Evolutionary conservation across 2,113 vertebrate genomes (phyloP), one percentile per base, ranked within the genome.

Genomic region (Tachysurus fulvidraco): DNA sequence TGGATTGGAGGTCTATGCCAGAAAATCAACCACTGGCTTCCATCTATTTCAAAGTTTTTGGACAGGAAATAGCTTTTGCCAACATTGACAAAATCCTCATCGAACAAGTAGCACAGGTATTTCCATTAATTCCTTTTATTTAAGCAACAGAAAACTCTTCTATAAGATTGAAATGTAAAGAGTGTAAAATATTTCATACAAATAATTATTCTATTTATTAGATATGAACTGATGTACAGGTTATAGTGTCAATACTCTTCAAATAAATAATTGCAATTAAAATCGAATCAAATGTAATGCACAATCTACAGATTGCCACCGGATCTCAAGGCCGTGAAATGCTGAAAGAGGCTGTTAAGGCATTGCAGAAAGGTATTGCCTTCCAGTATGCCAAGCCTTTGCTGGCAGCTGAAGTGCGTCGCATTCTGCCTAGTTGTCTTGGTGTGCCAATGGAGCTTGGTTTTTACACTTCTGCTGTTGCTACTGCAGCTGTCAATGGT

Each of bases 371-470:
- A 0, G 95, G 95, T 52, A 0, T 87, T 3, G 64, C 86, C 25
- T 87, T 91, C 0, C 92, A 92, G 0, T 89, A 93, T 86, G 88
- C 90, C 0, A 96, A 96, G 86, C 93, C 96, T 0, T 0, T 96
- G 79, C 85, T 96, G 90, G 81, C 89, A 65, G 88, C 91, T 77
- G 95, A 96, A 91, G 46, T 95, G 57, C 93, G 93, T 0, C 93
- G 91, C 41, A 91, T 96, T 52, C 0, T 96, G 1, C 95, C 96
- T 3, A 96, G 94, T 52, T 90, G 87, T 88, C 85, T 94, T 0
- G 96, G 96, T 21, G 55, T 96, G 55, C 96, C 96, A 0, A 90
- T 97, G 92, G 96, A 96, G 62, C 89, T 96, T 0, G 88, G 93
- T 67, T 80, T 93, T 0, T 95, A 94, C 91, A 88, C 88, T 0